Base-by-base conservation (phyloP, 2,797 vertebrate genomes). In the Hydrocynus forskahlii region DNA sequence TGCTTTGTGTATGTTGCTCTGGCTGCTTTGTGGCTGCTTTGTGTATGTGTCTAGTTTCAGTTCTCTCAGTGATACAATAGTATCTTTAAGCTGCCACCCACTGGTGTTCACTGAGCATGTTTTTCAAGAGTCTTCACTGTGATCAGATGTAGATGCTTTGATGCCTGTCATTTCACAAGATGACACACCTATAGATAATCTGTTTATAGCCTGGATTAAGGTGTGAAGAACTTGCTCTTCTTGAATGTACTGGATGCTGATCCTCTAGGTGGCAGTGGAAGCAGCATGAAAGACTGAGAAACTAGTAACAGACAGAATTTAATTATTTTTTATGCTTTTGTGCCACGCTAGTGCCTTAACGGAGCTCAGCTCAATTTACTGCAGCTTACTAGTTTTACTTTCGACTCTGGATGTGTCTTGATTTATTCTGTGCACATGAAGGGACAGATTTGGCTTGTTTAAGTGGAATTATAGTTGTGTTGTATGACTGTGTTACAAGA, bases 221-320 rank as follows among this genome's bases (percentile, higher is more conserved):
- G 4, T 35, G 2, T 35, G 35, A 35, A 35, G 35, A 35, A 35
- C 35, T 35, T 35, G 35, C 4, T 35, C 35, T 35, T 35, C 35
- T 35, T 35, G 35, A 35, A 35, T 35, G 35, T 35, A 35, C 35
- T 35, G 35, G 35, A 35, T 35, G 2, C 35, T 35, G 35, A 35
- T 16, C 40, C 64, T 50, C 79, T 21, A 67, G 71, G 64, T 68
- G 63, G 72, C 54, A 68, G 79, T 75, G 16, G 60, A 40, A 63
- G 79, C 23, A 23, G 54, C 35, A 40, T 21, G 35, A 57, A 21
- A 74, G 40, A 16, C 45, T 23, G 4, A 23, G n/a, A 48, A 12
- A 5, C 38, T 10, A 69, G 17, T 3, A 2, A 10, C 60, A 12
- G 45, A 25, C 57, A 29, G 64, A 10, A 40, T 40, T 13, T 0